phyloP scores from a whole-genome alignment of 1,140 invertebrate genomes.

The Bombus picipes region DNA sequence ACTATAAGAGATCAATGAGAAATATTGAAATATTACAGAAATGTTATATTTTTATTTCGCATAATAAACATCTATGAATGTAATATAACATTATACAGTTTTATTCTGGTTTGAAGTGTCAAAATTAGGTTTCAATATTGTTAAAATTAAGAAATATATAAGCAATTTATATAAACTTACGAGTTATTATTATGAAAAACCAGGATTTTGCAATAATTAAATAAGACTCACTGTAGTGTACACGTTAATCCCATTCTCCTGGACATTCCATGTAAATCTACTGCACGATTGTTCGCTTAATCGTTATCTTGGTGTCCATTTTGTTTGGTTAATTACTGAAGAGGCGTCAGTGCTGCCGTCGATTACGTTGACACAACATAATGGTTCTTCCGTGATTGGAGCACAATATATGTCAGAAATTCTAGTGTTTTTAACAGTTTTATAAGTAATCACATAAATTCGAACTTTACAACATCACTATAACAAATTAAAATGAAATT shows the following conservation, averaged over 20 bases:
- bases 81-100: slow-evolving; percentile 2
- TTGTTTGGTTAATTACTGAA: slow-evolving; percentile 82
- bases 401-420: slow-evolving; percentile 40
- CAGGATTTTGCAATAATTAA: slow-evolving; percentile 34
- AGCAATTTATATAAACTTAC: not conserved
- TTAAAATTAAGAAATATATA: slow-evolving; percentile 14
- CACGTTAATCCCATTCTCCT: slow-evolving; percentile 67
- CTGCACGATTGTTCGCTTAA: slow-evolving; percentile 75
- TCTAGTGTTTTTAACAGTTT: slow-evolving; percentile 7
- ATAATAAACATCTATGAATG: not conserved
- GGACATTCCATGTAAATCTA: slow-evolving; percentile 74
- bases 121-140: slow-evolving; percentile 55
- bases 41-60: not conserved
- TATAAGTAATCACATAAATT: not conserved
- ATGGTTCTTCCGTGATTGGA: slow-evolving; percentile 64
- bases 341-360: slow-evolving; percentile 80
- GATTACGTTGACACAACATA: slow-evolving; percentile 81
- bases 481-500: not conserved
- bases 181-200: not conserved
- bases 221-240: slow-evolving; percentile 72
- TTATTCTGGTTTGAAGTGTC: slow-evolving; percentile 22
- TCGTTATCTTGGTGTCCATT: slow-evolving; percentile 82
- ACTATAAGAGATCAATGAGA: not conserved
- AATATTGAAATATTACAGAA: not conserved
- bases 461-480: slow-evolving; percentile 4